These are phyloP conservation scores for Phyto melanocephala DNA, from an alignment of 2,888 invertebrate species.

Conservation along the genomic window DNA sequence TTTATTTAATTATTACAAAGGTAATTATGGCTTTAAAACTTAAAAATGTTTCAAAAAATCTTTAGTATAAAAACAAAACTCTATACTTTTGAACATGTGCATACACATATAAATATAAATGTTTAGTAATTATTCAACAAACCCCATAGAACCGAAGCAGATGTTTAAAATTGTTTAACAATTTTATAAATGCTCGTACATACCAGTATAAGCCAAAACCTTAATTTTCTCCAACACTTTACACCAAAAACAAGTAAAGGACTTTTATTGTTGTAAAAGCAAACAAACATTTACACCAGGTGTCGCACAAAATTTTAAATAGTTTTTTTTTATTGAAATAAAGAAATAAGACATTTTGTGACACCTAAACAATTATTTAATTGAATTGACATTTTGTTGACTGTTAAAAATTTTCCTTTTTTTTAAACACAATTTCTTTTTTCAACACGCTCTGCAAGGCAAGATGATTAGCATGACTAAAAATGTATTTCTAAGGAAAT, in stretches of 20 bases:
- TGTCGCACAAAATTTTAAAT: not conserved
- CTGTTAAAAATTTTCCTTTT: slow-evolving; percentile 11
- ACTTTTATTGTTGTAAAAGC: not conserved
- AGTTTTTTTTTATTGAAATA: no score
- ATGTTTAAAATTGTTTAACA: not conserved
- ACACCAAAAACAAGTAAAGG: not conserved
- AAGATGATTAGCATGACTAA: not conserved
- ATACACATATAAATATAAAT: no score
- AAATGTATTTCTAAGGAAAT: not conserved
- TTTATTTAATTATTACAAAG: no score
- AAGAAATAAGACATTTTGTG: not conserved
- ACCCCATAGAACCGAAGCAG: not conserved
- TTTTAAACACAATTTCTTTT: not conserved
- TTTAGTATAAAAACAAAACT: no score
- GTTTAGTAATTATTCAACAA: no score
- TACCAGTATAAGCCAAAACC: no score
- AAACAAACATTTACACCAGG: not conserved
- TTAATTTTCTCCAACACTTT: not conserved
- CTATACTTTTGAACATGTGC: no score
- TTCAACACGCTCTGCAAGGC: not conserved
- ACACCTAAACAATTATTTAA: slow-evolving; percentile 37
- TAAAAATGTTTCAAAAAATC: no score
- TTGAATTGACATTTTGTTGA: slow-evolving; percentile 54
- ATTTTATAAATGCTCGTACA: not conserved
- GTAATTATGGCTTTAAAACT: no score